Percentiles rank a stretch among this genome's conserved stretches.
Conservation (phyloP, 2,797 vertebrate genomes). For the Carcharodon carcharias region DNA sequence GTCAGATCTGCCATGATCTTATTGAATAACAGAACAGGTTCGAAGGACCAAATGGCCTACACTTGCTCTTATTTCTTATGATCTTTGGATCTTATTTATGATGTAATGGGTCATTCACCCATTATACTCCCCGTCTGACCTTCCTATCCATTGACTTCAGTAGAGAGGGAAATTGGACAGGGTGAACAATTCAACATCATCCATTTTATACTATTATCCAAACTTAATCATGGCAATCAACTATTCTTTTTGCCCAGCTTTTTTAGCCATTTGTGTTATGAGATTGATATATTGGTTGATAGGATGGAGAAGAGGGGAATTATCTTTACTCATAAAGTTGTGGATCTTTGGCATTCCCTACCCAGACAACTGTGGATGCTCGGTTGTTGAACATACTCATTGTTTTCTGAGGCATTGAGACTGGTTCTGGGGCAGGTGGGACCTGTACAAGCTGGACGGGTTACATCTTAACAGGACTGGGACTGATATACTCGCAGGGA, state of each 20-base stretch:
- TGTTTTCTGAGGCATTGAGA: too few relatives aligned
- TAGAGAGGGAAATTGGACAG: not conserved
- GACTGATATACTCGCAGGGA: too few relatives aligned
- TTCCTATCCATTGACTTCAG: not conserved
- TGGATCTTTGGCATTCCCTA: too few relatives aligned
- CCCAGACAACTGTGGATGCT: too few relatives aligned
- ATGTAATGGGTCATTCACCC: not conserved
- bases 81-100: not conserved
- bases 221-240: not conserved
- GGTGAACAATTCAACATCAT: not conserved
- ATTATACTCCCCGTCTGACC: not conserved
- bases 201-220: not conserved
- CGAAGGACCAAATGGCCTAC: not conserved
- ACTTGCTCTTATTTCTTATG: not conserved
- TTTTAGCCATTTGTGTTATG: not conserved
- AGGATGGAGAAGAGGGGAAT: too few relatives aligned
- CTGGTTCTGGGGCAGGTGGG: too few relatives aligned
- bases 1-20: not conserved
- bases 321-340: too few relatives aligned
- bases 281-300: too few relatives aligned
- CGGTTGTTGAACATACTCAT: too few relatives aligned
- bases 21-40: not conserved
- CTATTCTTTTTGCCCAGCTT: not conserved
- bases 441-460: too few relatives aligned
- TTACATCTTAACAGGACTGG: too few relatives aligned